Evolutionary conservation across 2,113 vertebrate species (phyloP).

Genomic region (Heterotis niloticus): DNA sequence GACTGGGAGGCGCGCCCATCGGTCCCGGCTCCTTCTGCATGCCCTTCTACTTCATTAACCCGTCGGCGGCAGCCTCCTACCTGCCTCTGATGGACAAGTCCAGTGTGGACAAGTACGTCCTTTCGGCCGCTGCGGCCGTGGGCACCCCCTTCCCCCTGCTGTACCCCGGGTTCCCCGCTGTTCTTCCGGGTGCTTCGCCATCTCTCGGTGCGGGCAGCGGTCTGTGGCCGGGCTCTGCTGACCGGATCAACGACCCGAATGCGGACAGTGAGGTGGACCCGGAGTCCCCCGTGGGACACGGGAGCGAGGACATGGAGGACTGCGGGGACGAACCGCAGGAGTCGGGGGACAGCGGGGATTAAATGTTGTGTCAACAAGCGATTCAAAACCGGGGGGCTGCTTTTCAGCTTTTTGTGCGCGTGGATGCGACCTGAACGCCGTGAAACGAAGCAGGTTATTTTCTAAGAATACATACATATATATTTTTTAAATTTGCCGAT

Average conservation of each 20-base stretch:
- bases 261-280: slow-evolving; percentile 47
- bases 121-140: slow-evolving; percentile 64
- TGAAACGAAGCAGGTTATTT: neutral
- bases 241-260: slow-evolving; percentile 40
- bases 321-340: slow-evolving; percentile 47
- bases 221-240: slow-evolving; percentile 43
- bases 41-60: slow-evolving; percentile 86
- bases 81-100: slow-evolving; percentile 84
- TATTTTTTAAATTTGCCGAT: neutral
- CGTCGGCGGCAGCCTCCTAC: slow-evolving; percentile 80
- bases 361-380: slow-evolving; percentile 17
- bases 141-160: slow-evolving; percentile 76
- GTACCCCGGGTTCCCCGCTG: slow-evolving; percentile 69
- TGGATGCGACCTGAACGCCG: neutral
- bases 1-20: slow-evolving; percentile 65
- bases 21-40: slow-evolving; percentile 84
- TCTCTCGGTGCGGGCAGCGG: slow-evolving; percentile 44
- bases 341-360: slow-evolving; percentile 41
- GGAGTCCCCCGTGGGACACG: slow-evolving; percentile 49
- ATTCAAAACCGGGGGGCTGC: too few species aligned
- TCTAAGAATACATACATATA: neutral
- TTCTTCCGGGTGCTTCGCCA: slow-evolving; percentile 70
- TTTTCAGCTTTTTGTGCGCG: neutral
- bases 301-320: slow-evolving; percentile 48
- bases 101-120: slow-evolving; percentile 80